A percentile compares a stretch with the other conserved stretches of the same genome.
Evolutionary conservation across 2,888 invertebrate species (phyloP).

Genomic region (Caradrina clavipalpis): DNA sequence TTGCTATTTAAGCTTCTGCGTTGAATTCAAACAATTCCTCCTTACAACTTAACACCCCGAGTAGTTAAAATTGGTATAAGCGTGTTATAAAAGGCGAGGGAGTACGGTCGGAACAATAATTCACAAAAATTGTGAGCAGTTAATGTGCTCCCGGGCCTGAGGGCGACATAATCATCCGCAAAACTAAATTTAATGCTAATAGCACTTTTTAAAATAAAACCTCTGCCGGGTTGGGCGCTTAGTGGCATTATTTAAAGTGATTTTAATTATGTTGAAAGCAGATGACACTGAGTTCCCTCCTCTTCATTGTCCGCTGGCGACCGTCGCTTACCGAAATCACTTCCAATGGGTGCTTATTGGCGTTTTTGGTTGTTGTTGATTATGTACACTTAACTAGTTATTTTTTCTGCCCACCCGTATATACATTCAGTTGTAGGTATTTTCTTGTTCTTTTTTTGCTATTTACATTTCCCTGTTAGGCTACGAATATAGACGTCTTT

Average conservation of each 20-base stretch:
- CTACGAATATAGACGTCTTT: too few relatives aligned
- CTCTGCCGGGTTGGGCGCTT: conserved; percentile 85
- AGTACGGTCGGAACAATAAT: conserved; percentile 85
- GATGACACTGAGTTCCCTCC: conserved; percentile 89
- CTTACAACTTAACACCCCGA: conserved; percentile 73
- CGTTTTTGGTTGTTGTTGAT: conserved; percentile 63
- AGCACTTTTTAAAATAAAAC: conserved; percentile 90
- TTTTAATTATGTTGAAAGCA: conserved; percentile 91
- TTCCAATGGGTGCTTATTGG: conserved; percentile 71
- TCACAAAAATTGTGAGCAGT: conserved; percentile 89
- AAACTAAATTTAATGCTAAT: conserved; percentile 91
- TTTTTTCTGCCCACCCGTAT: background rate
- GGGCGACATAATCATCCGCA: conserved; percentile 89
- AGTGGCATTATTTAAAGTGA: conserved; percentile 90
- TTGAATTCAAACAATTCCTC: conserved; percentile 65
- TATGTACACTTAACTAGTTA: background rate
- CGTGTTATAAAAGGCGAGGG: conserved; percentile 86
- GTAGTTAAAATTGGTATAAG: conserved; percentile 84
- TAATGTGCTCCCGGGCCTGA: conserved; percentile 86
- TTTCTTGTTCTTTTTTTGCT: background rate
- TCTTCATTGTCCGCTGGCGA: conserved; percentile 84
- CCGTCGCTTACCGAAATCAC: conserved; percentile 67
- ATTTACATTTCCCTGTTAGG: background rate
- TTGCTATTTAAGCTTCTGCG: conserved; percentile 28
- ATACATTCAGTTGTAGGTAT: background rate